Percentiles rank a stretch among this genome's conserved stretches.
phyloP scores from a whole-genome alignment of 35 echinoderm and acorn worm species.

The Apostichopus parvimensis region DNA sequence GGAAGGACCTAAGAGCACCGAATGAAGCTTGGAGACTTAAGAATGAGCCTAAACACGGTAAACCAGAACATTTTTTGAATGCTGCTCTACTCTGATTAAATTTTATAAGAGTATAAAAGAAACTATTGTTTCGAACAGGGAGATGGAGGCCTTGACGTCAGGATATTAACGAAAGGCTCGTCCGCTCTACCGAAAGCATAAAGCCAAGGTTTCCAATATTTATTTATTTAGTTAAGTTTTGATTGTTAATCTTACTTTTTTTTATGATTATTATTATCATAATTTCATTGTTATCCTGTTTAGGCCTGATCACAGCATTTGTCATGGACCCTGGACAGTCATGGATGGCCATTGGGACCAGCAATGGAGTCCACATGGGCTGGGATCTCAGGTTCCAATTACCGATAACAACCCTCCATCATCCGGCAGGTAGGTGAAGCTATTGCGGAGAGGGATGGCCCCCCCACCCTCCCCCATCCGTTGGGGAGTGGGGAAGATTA shows the following conservation, averaged over 20 bases:
- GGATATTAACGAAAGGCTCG: no score
- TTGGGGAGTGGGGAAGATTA: no score
- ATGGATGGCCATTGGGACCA: constrained; percentile 95
- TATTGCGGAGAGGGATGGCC: background rate
- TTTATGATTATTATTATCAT: no score
- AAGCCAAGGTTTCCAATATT: no score
- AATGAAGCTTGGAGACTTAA: constrained; percentile 80
- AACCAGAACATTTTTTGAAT: background rate
- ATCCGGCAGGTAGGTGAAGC: constrained; percentile 70
- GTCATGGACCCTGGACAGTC: constrained; percentile 91
- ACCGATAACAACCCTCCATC: constrained; percentile 86
- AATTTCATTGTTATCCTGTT: background rate
- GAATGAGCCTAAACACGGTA: constrained; percentile 87
- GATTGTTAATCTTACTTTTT: no score
- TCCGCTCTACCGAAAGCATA: no score
- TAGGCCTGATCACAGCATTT: constrained; percentile 95
- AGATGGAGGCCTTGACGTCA: no score
- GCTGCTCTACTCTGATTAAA: no score
- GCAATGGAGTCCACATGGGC: constrained; percentile 87
- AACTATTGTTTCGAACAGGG: background rate
- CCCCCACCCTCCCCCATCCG: no score
- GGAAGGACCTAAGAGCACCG: constrained; percentile 92
- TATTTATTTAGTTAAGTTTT: no score
- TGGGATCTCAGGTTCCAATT: constrained; percentile 98
- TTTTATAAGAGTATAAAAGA: background rate